Evolutionary conservation across 2,113 vertebrate species (phyloP).

Genomic region (Grantiella picta): DNA sequence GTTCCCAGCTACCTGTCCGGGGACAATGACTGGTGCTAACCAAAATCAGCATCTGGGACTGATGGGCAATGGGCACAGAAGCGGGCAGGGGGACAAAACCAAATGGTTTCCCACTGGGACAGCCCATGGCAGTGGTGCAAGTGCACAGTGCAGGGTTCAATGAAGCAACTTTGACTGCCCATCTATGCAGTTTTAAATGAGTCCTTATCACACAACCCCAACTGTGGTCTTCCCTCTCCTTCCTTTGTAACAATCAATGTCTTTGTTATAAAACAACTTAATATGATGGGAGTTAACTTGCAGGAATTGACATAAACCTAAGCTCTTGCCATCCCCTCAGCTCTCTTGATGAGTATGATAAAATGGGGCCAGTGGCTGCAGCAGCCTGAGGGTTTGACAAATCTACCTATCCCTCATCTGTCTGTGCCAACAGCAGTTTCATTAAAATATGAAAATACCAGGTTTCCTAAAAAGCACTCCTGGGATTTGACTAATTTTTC

Average conservation of each 20-base stretch:
- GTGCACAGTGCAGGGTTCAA: neutral
- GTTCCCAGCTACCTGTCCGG: neutral
- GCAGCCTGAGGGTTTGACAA: neutral
- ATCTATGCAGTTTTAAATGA: neutral
- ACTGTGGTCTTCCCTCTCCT: neutral
- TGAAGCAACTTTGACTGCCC: fast-evolving
- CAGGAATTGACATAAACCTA: neutral
- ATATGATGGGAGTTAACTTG: neutral
- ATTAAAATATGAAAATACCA: neutral
- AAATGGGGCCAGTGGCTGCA: neutral
- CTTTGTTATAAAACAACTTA: neutral
- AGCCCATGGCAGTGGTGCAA: neutral
- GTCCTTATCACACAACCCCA: neutral
- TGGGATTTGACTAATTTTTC: neutral
- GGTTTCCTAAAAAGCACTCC: neutral
- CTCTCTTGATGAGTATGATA: neutral
- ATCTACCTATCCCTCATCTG: neutral
- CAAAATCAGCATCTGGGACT: neutral
- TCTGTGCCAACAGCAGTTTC: neutral
- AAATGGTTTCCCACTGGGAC: neutral
- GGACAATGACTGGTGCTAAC: neutral
- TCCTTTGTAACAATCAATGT: neutral
- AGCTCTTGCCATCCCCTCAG: neutral
- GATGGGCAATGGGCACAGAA: neutral
- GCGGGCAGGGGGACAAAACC: fast-evolving